phyloP scores from a whole-genome alignment of 2,797 vertebrate genomes.

The Acanthopagrus latus region DNA sequence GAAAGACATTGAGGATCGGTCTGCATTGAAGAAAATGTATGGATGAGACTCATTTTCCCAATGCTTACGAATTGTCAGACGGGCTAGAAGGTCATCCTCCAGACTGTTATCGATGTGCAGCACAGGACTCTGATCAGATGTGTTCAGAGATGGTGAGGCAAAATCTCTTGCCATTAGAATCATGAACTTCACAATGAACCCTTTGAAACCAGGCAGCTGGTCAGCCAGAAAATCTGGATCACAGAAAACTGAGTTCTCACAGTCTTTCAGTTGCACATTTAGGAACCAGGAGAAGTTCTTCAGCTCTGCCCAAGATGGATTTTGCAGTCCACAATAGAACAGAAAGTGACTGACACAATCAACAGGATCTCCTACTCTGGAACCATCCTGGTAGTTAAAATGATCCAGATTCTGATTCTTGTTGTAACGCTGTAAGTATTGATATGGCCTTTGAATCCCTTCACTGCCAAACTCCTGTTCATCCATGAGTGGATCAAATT shows the following conservation, averaged over 20 bases:
- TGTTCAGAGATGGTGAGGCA: conserved; percentile 83
- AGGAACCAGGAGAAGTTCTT: conserved; percentile 88
- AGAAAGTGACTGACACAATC: conserved; percentile 84
- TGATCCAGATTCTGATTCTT: conserved; percentile 71
- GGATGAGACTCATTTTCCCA: conserved; percentile 88
- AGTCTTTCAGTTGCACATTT: conserved; percentile 85
- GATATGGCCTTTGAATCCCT: conserved; percentile 86
- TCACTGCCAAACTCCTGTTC: conserved; percentile 79
- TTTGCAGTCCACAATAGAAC: conserved; percentile 76
- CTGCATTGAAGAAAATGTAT: conserved; percentile 88
- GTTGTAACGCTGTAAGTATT: conserved; percentile 80
- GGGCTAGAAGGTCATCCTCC: conserved; percentile 66
- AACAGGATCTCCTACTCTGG: conserved; percentile 53
- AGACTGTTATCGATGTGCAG: conserved; percentile 11
- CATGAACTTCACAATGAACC: conserved; percentile 88
- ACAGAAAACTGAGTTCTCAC: conserved; percentile 87
- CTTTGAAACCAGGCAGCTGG: conserved; percentile 83
- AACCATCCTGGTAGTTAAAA: conserved; percentile 76
- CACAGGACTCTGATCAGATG: conserved; percentile 81
- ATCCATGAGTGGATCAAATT: conserved; percentile 83
- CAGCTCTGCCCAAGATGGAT: conserved; percentile 88
- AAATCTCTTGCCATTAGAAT: conserved; percentile 88
- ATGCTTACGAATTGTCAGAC: conserved; percentile 74
- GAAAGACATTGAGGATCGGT: conserved; percentile 86
- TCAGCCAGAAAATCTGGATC: conserved; percentile 76